Conservation (phyloP, 1,140 invertebrate genomes). For the Proales similis region DNA sequence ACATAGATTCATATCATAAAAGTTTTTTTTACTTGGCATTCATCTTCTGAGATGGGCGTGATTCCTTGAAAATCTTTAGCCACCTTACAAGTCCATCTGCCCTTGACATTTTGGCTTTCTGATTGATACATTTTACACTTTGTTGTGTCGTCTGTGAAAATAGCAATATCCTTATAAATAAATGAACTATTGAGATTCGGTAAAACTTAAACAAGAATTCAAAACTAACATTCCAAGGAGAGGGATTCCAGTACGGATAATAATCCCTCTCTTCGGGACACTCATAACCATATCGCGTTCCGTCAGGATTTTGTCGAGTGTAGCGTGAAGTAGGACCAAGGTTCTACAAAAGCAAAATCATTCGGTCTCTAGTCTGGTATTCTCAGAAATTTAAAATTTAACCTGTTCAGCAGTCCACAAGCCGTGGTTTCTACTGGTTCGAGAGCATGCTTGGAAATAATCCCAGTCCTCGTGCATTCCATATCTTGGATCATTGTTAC, state of each 20-base stretch:
- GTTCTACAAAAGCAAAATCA: neutral
- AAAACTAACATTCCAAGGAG: conserved; percentile 49
- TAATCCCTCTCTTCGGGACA: conserved; percentile 53
- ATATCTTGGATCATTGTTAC: conserved; percentile 34
- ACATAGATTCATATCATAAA: conserved; percentile 40
- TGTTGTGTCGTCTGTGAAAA: conserved; percentile 48
- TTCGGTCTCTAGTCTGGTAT: neutral
- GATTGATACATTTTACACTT: conserved; percentile 44
- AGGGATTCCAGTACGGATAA: conserved; percentile 52
- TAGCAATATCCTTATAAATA: conserved; percentile 46
- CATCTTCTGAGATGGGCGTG: conserved; percentile 46
- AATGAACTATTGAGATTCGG: neutral
- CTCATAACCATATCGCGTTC: conserved; percentile 49
- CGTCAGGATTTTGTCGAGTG: conserved; percentile 50
- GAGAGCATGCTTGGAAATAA: conserved; percentile 49
- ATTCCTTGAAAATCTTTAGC: conserved; percentile 39
- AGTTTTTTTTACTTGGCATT: conserved; percentile 44
- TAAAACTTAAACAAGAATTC: conserved; percentile 40
- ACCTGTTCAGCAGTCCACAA: conserved; percentile 50
- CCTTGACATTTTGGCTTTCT: conserved; percentile 51
- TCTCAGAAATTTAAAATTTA: neutral
- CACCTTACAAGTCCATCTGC: conserved; percentile 39
- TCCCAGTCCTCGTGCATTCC: conserved; percentile 50
- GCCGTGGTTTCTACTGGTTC: conserved; percentile 39
- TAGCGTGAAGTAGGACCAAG: conserved; percentile 38